Evolutionary conservation across 2,797 vertebrate species (phyloP).

Genomic region (Scleropages formosus): DNA sequence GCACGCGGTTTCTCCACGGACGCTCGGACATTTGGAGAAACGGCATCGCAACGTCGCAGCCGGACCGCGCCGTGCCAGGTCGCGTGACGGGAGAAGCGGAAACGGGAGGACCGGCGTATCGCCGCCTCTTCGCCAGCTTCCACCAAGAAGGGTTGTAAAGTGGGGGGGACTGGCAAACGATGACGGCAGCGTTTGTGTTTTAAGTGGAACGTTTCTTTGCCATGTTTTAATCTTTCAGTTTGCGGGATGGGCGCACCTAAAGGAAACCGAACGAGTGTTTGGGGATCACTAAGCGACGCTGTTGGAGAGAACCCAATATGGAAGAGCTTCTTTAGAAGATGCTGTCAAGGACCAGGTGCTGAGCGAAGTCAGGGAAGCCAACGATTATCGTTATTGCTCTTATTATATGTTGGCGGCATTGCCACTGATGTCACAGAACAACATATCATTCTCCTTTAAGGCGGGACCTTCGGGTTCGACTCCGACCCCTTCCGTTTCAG

Average conservation of each 20-base stretch:
- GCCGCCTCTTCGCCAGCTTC: conserved; percentile 1
- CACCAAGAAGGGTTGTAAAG: background rate
- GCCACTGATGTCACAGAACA: conserved; percentile 46
- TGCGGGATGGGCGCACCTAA: conserved; percentile 31
- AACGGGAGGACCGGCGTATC: background rate
- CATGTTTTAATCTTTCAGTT: conserved; percentile 33
- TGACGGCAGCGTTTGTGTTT: conserved; percentile 17
- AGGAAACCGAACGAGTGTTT: background rate
- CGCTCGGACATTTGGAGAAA: conserved; percentile 22
- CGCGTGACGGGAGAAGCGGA: background rate
- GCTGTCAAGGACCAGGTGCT: background rate
- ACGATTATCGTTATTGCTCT: conserved; percentile 30
- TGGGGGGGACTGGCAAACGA: background rate
- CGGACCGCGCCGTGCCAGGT: too few relatives aligned
- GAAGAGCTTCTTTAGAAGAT: too few relatives aligned
- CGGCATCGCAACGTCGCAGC: background rate
- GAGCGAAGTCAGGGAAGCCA: background rate
- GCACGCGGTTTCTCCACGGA: conserved; percentile 29
- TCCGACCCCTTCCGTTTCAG: conserved; percentile 33
- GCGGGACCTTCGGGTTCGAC: conserved; percentile 29
- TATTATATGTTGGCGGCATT: conserved; percentile 22
- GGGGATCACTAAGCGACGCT: background rate
- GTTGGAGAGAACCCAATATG: conserved; percentile 2
- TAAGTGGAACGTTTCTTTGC: conserved; percentile 42
- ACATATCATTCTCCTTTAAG: conserved; percentile 42